Evolutionary conservation across 2,888 invertebrate genomes (phyloP).

Genomic region (Biston stratarius): DNA sequence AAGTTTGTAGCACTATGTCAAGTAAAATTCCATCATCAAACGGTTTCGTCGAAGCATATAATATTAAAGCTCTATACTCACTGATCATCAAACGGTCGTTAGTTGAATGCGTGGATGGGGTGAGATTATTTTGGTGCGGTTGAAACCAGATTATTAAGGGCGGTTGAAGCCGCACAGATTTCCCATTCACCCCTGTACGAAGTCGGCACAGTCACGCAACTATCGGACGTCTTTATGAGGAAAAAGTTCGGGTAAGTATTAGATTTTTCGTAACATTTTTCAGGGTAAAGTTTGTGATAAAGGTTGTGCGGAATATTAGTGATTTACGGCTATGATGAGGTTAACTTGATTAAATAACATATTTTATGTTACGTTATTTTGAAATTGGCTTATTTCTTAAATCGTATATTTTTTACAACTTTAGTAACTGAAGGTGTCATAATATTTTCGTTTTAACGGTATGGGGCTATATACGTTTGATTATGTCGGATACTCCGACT

Average conservation of each 20-base stretch:
- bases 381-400: neutral
- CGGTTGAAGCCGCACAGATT: constrained; percentile 43
- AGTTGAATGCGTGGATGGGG: constrained; percentile 43
- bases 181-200: constrained; percentile 47
- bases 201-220: constrained; percentile 47
- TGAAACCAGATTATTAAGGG: constrained; percentile 11
- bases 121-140: constrained; percentile 44
- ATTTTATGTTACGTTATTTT: neutral
- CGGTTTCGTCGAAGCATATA: constrained; percentile 3
- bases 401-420: no score
- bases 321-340: constrained; percentile 10
- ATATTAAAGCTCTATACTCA: constrained; percentile 38
- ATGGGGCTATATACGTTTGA: no score
- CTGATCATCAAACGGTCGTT: constrained; percentile 46
- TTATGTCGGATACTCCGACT: no score
- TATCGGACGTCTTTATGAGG: constrained; percentile 33
- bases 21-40: neutral
- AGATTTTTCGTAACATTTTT: constrained; percentile 27
- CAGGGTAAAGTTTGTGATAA: constrained; percentile 20
- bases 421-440: no score
- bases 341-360: constrained; percentile 13
- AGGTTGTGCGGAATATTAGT: constrained; percentile 20
- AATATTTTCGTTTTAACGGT: no score
- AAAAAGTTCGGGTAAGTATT: constrained; percentile 14
- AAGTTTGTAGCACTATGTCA: neutral